A percentile compares a stretch with the other conserved stretches of the same genome.
Conservation (phyloP, 1,140 invertebrate species). For the Cryptotermes secundus region DNA sequence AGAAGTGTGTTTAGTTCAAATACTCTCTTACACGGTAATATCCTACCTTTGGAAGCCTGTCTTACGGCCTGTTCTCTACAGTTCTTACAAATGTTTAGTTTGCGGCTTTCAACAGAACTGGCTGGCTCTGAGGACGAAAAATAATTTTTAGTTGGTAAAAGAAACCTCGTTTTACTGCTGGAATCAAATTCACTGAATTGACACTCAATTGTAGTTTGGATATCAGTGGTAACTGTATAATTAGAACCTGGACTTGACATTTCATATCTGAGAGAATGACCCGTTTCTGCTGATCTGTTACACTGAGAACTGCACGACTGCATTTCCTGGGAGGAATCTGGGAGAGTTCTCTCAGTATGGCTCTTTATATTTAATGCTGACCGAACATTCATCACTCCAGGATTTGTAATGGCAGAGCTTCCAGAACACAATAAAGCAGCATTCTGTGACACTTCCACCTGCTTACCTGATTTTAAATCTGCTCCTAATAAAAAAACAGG, state of each 20-base stretch:
- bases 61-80: background rate
- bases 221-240: background rate
- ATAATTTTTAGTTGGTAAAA: background rate
- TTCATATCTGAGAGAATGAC: background rate
- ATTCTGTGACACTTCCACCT: too few species aligned
- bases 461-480: too few species aligned
- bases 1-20: background rate
- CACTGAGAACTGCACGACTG: background rate
- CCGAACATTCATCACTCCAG: too few species aligned
- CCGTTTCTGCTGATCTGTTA: background rate
- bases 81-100: background rate
- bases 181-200: background rate
- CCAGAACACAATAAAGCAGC: too few species aligned
- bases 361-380: too few species aligned
- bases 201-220: background rate
- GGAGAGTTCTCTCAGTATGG: too few species aligned
- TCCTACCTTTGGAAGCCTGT: background rate
- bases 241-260: background rate
- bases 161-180: background rate
- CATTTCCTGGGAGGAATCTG: too few species aligned
- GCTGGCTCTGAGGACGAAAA: background rate
- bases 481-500: too few species aligned
- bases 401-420: too few species aligned
- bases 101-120: background rate
- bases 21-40: background rate